Percentiles rank a stretch among this genome's conserved stretches.
These are phyloP conservation scores for Rhagophthalmus giganteus DNA, from an alignment of 2,888 invertebrate genomes.

Conservation along the genomic window DNA sequence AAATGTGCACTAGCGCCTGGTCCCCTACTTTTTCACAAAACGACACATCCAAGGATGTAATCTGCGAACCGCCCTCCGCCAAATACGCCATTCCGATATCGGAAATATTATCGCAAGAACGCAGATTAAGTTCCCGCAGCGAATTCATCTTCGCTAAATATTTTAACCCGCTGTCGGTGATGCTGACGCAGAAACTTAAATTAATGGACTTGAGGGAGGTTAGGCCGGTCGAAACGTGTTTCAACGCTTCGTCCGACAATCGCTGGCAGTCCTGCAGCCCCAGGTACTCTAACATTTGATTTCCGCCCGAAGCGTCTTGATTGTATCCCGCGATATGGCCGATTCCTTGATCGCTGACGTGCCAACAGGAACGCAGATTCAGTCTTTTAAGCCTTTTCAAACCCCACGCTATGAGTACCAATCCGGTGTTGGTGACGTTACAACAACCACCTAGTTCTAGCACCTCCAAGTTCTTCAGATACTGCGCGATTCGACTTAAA, in stretches of 20 bases:
- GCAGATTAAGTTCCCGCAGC: constrained; percentile 82
- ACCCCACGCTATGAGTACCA: constrained; percentile 85
- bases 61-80: constrained; percentile 83
- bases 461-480: constrained; percentile 81
- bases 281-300: constrained; percentile 78
- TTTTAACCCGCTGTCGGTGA: constrained; percentile 90
- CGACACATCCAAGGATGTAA: constrained; percentile 85
- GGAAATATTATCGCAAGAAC: constrained; percentile 92
- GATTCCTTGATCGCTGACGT: constrained; percentile 88
- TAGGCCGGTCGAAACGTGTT: constrained; percentile 81
- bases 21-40: constrained; percentile 96
- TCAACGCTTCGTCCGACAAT: constrained; percentile 86
- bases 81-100: constrained; percentile 90
- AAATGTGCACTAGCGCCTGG: constrained; percentile 83
- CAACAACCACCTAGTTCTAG: constrained; percentile 91
- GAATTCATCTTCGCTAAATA: constrained; percentile 83
- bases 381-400: constrained; percentile 80
- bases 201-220: constrained; percentile 83
- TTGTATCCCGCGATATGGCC: constrained; percentile 81
- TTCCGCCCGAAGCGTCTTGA: constrained; percentile 66
- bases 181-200: constrained; percentile 90
- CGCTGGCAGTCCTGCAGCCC: constrained; percentile 95
- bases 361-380: constrained; percentile 90
- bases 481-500: constrained; percentile 81
- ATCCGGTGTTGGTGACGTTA: constrained; percentile 86